Percentiles rank a stretch among this genome's conserved stretches.
Evolutionary conservation across 2,113 vertebrate genomes (phyloP).

Genomic region (Climacteris rufus): DNA sequence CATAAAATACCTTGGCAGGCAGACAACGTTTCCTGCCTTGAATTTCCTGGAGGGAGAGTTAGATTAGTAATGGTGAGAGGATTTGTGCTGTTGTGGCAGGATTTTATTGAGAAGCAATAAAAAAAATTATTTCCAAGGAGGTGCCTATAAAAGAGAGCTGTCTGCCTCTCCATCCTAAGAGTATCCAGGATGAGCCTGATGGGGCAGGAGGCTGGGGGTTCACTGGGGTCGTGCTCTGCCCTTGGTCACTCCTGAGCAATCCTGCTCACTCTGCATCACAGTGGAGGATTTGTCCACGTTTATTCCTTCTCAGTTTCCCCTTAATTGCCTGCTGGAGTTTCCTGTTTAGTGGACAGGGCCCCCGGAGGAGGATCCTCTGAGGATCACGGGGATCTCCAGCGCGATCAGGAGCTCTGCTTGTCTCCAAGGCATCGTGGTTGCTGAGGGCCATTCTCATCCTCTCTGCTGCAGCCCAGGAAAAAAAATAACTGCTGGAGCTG

Average conservation of each 20-base stretch:
- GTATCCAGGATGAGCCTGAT: background rate
- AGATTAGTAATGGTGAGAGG: constrained; percentile 53
- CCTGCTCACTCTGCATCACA: background rate
- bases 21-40: constrained; percentile 31
- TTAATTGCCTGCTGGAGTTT: background rate
- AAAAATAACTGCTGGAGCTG: background rate
- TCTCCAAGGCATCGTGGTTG: background rate
- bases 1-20: constrained; percentile 38
- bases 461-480: background rate
- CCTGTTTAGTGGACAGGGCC: background rate
- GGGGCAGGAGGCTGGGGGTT: fast-evolving
- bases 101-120: constrained; percentile 39
- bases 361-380: background rate
- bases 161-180: background rate
- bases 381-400: background rate
- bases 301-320: background rate
- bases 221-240: background rate
- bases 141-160: background rate
- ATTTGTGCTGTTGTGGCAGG: constrained; percentile 36
- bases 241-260: background rate
- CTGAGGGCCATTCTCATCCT: background rate
- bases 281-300: background rate
- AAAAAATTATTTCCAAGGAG: background rate
- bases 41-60: constrained; percentile 58
- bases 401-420: fast-evolving